A percentile compares a stretch with the other conserved stretches of the same genome.
Evolutionary conservation across 2,888 invertebrate genomes (phyloP).

Genomic region (Dryococelus australis): DNA sequence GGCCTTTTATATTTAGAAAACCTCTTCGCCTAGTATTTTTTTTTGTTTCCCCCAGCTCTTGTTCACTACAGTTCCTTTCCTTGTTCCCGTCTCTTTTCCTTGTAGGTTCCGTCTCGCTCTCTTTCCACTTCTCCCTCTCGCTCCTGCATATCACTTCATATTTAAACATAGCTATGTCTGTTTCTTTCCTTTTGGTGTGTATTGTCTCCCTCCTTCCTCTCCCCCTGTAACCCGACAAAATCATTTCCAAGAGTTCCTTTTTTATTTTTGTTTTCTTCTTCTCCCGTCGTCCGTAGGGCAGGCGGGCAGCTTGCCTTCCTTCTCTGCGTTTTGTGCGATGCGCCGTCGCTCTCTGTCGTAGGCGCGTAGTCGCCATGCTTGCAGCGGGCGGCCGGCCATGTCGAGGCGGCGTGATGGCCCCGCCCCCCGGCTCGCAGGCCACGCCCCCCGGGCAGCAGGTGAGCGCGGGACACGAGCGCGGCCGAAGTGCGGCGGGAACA

Average conservation of each 20-base stretch:
- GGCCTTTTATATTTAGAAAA: neutral
- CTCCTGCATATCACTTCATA: conserved; percentile 4
- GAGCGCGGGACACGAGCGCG: neutral
- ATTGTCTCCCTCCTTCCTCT: neutral
- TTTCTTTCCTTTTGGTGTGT: neutral
- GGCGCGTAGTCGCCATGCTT: neutral
- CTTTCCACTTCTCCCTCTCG: too few relatives aligned
- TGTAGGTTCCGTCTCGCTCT: neutral
- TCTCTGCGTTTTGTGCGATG: neutral
- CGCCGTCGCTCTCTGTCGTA: neutral
- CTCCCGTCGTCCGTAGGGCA: neutral
- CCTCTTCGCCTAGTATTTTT: neutral
- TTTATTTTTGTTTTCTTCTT: neutral
- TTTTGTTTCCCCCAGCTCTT: neutral
- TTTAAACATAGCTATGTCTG: conserved; percentile 16
- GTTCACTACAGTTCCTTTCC: neutral
- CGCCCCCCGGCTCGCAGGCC: neutral
- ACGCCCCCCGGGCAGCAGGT: neutral
- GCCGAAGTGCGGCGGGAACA: neutral
- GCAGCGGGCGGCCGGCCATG: neutral
- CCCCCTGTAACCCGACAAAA: too few relatives aligned
- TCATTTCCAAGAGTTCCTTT: too few relatives aligned
- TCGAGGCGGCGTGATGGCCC: neutral
- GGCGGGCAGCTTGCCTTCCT: neutral
- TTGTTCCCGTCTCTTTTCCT: neutral